phyloP scores from a whole-genome alignment of 2,888 invertebrate genomes.

The Isoperla grammatica region DNA sequence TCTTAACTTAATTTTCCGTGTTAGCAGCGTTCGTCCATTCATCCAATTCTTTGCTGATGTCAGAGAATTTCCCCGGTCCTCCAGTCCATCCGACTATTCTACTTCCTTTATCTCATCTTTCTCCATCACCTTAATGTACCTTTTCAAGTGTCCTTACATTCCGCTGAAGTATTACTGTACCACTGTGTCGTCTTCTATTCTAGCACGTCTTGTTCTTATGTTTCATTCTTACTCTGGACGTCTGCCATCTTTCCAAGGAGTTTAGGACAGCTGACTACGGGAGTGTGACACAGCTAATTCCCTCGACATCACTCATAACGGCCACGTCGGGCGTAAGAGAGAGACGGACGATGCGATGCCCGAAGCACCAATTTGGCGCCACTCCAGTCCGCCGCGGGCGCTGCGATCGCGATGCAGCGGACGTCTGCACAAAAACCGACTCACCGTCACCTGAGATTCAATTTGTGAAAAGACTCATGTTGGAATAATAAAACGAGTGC shows the following conservation, averaged over 20 bases:
- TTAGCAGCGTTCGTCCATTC: neutral
- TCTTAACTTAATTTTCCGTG: slow-evolving; percentile 2
- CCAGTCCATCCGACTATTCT: neutral
- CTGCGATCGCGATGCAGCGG: neutral
- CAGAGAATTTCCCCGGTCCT: neutral
- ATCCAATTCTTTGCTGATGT: neutral
- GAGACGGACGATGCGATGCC: neutral
- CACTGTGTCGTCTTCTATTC: neutral
- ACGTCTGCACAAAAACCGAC: slow-evolving; percentile 13
- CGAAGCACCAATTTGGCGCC: slow-evolving; percentile 14
- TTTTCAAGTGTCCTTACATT: slow-evolving; percentile 10
- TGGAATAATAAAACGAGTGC: slow-evolving; percentile 5
- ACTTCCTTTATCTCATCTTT: slow-evolving; percentile 20
- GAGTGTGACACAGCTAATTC: slow-evolving; percentile 19
- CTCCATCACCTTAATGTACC: slow-evolving; percentile 16
- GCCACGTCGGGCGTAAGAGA: too few species aligned
- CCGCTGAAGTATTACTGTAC: slow-evolving; percentile 14
- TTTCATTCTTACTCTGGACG: slow-evolving; percentile 15
- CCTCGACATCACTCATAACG: slow-evolving; percentile 22
- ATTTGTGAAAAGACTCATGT: slow-evolving; percentile 21
- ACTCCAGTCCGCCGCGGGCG: slow-evolving; percentile 9
- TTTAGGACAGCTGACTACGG: slow-evolving; percentile 20
- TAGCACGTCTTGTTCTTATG: slow-evolving; percentile 6
- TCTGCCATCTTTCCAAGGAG: slow-evolving; percentile 14
- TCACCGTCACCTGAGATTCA: slow-evolving; percentile 27